Evolutionary conservation across 2,113 vertebrate species (phyloP).

Genomic region (Orientallactaga bullata): DNA sequence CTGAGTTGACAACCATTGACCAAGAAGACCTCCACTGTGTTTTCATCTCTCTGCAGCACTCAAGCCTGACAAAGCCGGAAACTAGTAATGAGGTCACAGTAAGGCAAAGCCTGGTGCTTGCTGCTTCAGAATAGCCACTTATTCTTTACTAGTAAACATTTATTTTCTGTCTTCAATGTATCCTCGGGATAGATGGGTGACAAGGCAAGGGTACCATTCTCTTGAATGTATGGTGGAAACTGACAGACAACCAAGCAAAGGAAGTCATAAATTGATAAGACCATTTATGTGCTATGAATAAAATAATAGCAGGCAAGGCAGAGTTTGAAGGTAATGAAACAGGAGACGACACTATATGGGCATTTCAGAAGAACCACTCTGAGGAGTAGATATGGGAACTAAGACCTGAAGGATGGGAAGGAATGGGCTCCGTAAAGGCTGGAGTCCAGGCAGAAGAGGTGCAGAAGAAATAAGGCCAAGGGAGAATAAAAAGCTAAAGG

Average conservation of each 20-base stretch:
- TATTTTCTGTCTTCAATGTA: background rate
- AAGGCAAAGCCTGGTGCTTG: background rate
- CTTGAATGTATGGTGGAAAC: background rate
- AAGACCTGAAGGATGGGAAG: background rate
- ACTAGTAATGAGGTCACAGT: conserved; percentile 33
- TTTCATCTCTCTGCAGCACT: conserved; percentile 72
- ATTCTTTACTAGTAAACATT: background rate
- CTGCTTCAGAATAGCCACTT: background rate
- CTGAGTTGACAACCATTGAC: conserved; percentile 81
- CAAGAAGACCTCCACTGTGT: conserved; percentile 82
- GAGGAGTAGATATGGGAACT: background rate
- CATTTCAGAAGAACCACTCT: background rate
- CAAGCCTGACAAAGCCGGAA: conserved; percentile 46
- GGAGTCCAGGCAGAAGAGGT: background rate
- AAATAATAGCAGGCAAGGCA: background rate
- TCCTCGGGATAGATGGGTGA: background rate
- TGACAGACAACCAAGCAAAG: background rate
- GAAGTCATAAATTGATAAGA: background rate
- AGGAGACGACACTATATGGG: background rate
- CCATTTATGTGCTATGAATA: background rate
- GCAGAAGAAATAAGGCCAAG: background rate
- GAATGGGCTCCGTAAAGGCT: background rate
- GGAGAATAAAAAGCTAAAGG: background rate
- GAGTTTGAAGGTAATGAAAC: background rate
- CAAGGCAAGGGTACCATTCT: background rate